Evolutionary conservation across 2,888 invertebrate genomes (phyloP), one percentile per base, ranked within the genome.

Genomic region (Iselma pallidipennis): DNA sequence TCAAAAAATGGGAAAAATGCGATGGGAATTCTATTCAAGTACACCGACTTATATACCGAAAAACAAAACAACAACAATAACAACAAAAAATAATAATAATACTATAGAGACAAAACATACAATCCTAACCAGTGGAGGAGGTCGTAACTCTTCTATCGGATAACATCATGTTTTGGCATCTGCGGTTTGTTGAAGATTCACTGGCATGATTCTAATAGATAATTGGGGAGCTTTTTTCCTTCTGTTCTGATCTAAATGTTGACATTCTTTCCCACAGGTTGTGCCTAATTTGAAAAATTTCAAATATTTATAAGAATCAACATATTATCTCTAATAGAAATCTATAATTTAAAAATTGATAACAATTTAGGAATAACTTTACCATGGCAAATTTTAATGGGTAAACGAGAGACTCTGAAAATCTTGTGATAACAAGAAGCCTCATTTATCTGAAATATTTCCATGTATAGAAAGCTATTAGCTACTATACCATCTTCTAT

Each of bases 1-100:
- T 61, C 61, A 61, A 61, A 61, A 42, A 53, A 61, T 61, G 54
- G 31, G 48, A 61, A 61, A 61, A 61, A 61, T 61, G 57, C 61
- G 55, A 52, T 33, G 61, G 56, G 56, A 23, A 61, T 61, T 23
- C 61, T 51, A 61, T 61, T 61, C 61, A 61, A 56, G 56, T 52
- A 61, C 10, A 42, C 42, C 42, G 42, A 14, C 42, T 6, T 19
- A n/a, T n/a, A 10, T 42, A 19, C 19, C 9, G n/a, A 16, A 37
- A 16, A 37, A 37, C 5, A 42, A 42, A 42, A 21, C 42, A 42
- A 42, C 21, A 42, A 42, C 42, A 42, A 42, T 16, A 42, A 42
- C 42, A 2, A 10, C 10, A 42, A 42, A 1, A 19, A 14, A 14
- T 6, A 42, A 42, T 10, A 42, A 2, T 2, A 10, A 6, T 37